Evolutionary conservation across 2,888 invertebrate genomes (phyloP).

Genomic region (Ochropleura leucogaster): DNA sequence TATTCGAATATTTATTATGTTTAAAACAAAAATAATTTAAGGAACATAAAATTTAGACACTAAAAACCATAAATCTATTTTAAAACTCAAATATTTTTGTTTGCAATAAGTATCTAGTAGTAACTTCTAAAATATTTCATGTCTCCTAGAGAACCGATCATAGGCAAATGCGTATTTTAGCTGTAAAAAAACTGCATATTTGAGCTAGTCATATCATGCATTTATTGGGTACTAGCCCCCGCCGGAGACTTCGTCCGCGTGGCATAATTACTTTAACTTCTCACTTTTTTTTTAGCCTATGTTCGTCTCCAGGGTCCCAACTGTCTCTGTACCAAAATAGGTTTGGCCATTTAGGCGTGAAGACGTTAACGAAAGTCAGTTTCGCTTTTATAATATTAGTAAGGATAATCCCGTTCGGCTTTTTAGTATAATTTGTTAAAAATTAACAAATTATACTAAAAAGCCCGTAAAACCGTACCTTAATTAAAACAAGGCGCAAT

Average conservation of each 20-base stretch:
- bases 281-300: no score
- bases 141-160: not conserved
- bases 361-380: no score
- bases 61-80: conserved; percentile 1
- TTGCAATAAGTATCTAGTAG: conserved; percentile 1
- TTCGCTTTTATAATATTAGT: no score
- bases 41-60: not conserved
- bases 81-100: conserved; percentile 2
- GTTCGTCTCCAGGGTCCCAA: no score
- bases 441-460: not conserved
- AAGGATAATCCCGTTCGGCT: not conserved
- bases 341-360: no score
- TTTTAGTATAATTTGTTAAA: no score
- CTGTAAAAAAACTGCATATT: not conserved
- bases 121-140: conserved; percentile 12
- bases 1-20: conserved; percentile 17
- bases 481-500: not conserved
- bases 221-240: not conserved
- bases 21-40: conserved; percentile 9
- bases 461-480: no score
- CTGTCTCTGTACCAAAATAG: no score
- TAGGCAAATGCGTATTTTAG: not conserved
- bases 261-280: no score
- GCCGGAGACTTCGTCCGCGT: no score
- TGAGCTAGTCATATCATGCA: not conserved